A percentile compares a stretch with the other conserved stretches of the same genome.
Evolutionary conservation across 2,888 invertebrate species (phyloP).

Genomic region (Diogma glabrata): DNA sequence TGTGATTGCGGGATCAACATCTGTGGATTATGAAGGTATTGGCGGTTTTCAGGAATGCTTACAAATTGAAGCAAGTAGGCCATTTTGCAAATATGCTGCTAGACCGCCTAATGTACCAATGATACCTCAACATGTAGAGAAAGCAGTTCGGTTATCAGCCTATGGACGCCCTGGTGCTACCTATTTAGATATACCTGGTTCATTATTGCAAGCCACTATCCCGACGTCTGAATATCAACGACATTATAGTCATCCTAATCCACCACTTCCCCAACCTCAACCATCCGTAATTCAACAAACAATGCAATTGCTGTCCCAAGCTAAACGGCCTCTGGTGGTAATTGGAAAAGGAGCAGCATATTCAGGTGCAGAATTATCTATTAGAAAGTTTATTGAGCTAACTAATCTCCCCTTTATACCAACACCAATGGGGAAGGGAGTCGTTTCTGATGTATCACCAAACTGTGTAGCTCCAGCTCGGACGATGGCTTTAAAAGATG

Average conservation of each 20-base stretch:
- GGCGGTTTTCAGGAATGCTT: constrained; percentile 95
- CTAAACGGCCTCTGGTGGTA: constrained; percentile 76
- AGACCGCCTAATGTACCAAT: constrained; percentile 70
- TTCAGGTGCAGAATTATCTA: constrained; percentile 58
- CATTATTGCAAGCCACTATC: constrained; percentile 49
- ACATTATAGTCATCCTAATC: constrained; percentile 36
- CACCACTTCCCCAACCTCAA: constrained; percentile 61
- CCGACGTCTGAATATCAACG: constrained; percentile 29
- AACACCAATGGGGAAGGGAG: constrained; percentile 90
- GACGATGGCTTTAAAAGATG: constrained; percentile 71
- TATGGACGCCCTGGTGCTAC: constrained; percentile 83
- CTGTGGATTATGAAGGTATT: constrained; percentile 84
- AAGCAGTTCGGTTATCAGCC: constrained; percentile 71
- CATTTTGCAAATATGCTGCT: constrained; percentile 84
- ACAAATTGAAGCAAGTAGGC: constrained; percentile 74
- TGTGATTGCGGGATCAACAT: constrained; percentile 85
- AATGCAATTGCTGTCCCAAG: constrained; percentile 51
- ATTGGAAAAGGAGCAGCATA: constrained; percentile 87
- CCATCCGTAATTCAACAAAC: constrained; percentile 57
- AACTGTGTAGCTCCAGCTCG: constrained; percentile 79
- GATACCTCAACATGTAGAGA: constrained; percentile 84
- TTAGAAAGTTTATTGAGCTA: constrained; percentile 55
- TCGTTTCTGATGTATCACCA: constrained; percentile 54
- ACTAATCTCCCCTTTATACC: constrained; percentile 81
- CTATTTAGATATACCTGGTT: constrained; percentile 88